Conservation (phyloP, 2,797 vertebrate species). For the Sarcophilus harrisii region DNA sequence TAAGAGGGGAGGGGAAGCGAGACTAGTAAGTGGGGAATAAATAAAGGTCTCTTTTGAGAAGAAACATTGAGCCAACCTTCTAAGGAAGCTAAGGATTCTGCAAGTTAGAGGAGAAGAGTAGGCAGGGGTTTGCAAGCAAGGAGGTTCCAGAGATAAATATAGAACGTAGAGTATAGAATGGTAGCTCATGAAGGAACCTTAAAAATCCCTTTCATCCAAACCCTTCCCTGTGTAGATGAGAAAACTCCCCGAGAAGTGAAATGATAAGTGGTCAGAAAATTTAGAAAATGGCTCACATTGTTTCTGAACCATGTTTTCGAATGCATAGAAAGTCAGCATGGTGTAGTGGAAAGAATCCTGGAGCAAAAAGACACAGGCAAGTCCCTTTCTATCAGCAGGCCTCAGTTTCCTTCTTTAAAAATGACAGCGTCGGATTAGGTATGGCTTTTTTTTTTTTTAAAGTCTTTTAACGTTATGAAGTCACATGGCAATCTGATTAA, state of each 20-base stretch:
- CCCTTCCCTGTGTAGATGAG: not conserved
- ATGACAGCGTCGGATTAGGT: not conserved
- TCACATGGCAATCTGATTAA: not conserved
- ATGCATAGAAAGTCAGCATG: not conserved
- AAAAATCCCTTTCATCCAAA: not conserved
- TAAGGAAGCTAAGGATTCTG: not conserved
- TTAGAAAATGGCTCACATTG: not conserved
- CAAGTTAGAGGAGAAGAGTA: not conserved
- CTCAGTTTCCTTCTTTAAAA: not conserved
- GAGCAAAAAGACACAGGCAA: not conserved
- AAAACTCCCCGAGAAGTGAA: not conserved
- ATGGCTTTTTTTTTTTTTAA: not conserved
- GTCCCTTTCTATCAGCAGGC: not conserved
- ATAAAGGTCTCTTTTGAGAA: not conserved
- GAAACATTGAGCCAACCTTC: not conserved
- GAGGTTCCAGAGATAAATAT: not conserved
- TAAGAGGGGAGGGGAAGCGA: not conserved
- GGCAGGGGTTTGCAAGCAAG: not conserved
- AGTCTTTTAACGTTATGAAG: not conserved
- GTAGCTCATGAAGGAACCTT: not conserved
- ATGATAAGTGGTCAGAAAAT: not conserved
- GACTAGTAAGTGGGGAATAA: not conserved
- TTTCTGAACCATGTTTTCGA: not conserved
- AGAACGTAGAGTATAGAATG: not conserved
- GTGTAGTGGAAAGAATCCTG: not conserved